Percentiles rank a stretch among this genome's conserved stretches.
Conservation (phyloP, 1,140 invertebrate species). For the Eubasilissa regina region DNA sequence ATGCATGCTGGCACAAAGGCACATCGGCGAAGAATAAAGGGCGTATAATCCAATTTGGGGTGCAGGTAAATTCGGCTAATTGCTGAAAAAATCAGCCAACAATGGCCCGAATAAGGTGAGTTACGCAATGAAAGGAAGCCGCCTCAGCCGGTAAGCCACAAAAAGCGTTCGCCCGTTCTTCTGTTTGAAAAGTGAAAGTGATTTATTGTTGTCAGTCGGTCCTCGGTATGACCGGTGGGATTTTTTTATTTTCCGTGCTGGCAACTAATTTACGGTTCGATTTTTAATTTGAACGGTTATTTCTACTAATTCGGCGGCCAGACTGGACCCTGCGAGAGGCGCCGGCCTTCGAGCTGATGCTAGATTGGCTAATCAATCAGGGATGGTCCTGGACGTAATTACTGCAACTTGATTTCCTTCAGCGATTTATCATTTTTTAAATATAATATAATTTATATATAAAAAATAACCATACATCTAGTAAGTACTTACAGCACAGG, state of each 20-base stretch:
- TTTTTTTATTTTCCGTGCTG: constrained; percentile 36
- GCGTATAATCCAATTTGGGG: constrained; percentile 40
- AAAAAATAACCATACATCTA: too few relatives aligned
- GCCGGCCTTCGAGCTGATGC: constrained; percentile 14
- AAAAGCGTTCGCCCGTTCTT: constrained; percentile 24
- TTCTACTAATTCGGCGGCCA: constrained; percentile 30
- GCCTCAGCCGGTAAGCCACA: constrained; percentile 41
- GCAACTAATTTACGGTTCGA: constrained; percentile 51
- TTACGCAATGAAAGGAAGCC: constrained; percentile 56
- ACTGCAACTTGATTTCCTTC: constrained; percentile 37
- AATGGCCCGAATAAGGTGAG: constrained; percentile 47
- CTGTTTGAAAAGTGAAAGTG: constrained; percentile 56
- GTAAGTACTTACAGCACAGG: too few relatives aligned
- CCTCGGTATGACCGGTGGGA: constrained; percentile 25
- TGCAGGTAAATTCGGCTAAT: constrained; percentile 58
- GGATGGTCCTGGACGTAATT: constrained; percentile 12
- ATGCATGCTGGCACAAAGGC: too few relatives aligned
- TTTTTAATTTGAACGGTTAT: constrained; percentile 46
- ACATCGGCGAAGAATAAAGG: constrained; percentile 15
- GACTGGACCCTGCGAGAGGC: constrained; percentile 15
- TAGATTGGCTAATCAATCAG: constrained; percentile 58
- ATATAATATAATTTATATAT: too few relatives aligned
- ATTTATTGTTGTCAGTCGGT: constrained; percentile 51
- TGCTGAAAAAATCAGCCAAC: constrained; percentile 58
- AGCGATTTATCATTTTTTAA: constrained; percentile 48